Percentiles rank a stretch among this genome's conserved stretches.
These are phyloP conservation scores for Cyclophora albipunctata DNA, from an alignment of 2,888 invertebrate species.

Conservation along the genomic window DNA sequence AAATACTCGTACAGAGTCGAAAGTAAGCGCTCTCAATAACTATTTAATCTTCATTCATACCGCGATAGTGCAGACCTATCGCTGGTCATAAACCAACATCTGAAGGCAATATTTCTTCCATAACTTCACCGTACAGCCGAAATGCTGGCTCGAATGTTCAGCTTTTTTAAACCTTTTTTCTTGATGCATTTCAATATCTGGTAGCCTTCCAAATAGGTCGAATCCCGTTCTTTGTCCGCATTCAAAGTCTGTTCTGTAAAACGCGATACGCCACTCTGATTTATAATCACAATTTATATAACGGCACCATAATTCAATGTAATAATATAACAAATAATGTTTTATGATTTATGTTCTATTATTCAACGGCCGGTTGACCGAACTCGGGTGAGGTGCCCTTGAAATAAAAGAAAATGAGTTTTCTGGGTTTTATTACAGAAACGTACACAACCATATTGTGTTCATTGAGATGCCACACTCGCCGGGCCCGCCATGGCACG, in stretches of 20 bases:
- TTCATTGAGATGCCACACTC: no score
- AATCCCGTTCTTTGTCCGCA: constrained; percentile 21
- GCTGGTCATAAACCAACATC: background rate
- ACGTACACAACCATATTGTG: no score
- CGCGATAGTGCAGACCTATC: background rate
- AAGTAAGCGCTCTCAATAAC: background rate
- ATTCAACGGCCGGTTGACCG: no score
- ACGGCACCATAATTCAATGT: background rate
- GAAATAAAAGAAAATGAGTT: constrained; percentile 1
- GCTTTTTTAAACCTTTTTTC: constrained; percentile 1
- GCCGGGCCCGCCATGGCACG: no score
- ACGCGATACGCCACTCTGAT: constrained; percentile 15
- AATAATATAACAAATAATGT: background rate
- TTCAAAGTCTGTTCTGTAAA: constrained; percentile 5
- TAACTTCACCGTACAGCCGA: background rate
- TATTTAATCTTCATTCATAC: no score
- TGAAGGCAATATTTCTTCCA: background rate
- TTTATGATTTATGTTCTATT: no score
- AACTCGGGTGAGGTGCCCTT: no score
- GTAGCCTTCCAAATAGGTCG: constrained; percentile 28
- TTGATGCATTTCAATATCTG: constrained; percentile 16
- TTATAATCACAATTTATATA: constrained; percentile 9
- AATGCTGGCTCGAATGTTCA: background rate
- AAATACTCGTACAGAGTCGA: no score
- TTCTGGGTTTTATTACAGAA: no score